Evolutionary conservation across 2,888 invertebrate genomes (phyloP), one percentile per base, ranked within the genome.

Genomic region (Trachelus tabidus): DNA sequence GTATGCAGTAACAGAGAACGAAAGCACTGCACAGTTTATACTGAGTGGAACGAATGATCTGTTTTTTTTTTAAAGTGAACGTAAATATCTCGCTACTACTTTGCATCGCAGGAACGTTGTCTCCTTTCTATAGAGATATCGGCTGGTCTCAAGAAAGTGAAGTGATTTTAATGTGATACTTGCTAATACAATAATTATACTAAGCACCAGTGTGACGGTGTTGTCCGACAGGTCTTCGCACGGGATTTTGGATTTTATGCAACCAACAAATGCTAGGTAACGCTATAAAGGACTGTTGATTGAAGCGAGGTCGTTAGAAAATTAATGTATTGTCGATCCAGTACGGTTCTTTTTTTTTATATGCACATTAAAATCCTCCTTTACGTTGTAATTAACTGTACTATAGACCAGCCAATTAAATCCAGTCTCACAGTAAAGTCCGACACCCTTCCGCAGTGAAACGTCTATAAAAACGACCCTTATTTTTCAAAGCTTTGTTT

Each of bases 201-300:
- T 87, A 87, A 87, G 84, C 85, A 85, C 83, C 82, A 85, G 84
- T 87, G 84, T 87, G 87, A 86, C 85, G 86, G 83, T 88, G 84
- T 88, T 87, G 86, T 86, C 84, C 86, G 87, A 87, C 89, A 90
- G 90, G 89, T 89, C 89, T 90, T 88, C 87, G 83, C 89, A 84
- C 87, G 86, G 87, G 89, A 89, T 86, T 89, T 87, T 84, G 90
- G 90, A 90, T 86, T 88, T 84, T 87, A 82, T 73, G 85, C 89
- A 79, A 86, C 87, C 84, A 88, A 88, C 87, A 86, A 87, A 77
- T 87, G 89, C 86, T 90, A 89, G 87, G 88, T 87, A 88, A 88
- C 76, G 80, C 81, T 6, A 33, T 15, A 30, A 71, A 11, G 23
- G 71, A 74, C 68, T 33, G 76, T 34, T 77, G 9, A 68, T 34